Base-by-base conservation (phyloP, 2,888 invertebrate species). In the Hetaerina titia region DNA sequence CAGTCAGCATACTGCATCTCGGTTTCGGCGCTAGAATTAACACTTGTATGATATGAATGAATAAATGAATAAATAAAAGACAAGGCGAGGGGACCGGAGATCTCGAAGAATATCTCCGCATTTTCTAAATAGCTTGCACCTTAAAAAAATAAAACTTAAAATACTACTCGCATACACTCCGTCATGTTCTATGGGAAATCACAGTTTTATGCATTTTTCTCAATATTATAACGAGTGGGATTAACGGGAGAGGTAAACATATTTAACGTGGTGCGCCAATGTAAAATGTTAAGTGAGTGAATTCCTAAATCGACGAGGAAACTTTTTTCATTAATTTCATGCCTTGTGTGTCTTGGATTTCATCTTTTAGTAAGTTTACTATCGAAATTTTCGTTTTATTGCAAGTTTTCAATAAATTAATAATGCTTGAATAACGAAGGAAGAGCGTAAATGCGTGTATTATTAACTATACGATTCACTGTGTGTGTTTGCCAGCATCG, bases 301-400 rank as follows among this genome's bases (percentile, higher is more conserved):
- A 31, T 81, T 31, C 31, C 1, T 15, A 4, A 69, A 19, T 69
- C n/a, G 69, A n/a, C 22, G 69, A 19, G 6, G 25, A 81, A 81
- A 81, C 31, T 81, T 81, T 81, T 81, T 81, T 81, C 81, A 81
- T 81, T 13, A 81, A 81, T 81, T 9, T 31, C 81, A 81, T 31
- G 1, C 1, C 31, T 81, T 31, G 81, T 81, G 25, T 81, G n/a
- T 13, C 81, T 31, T 81, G 81, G n/a, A 2, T 81, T 31, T 25
- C 13, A 31, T 9, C 22, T 69, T 69, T n/a, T 81, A 31, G 25
- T 11, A 13, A 22, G 81, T 13, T 0, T 31, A 13, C 25, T 81
- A 25, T 31, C 31, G 13, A 81, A 2, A 31, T 8, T 31, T n/a
- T 81, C 31, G 69, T 25, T 31, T 15, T 69, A 45, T 45, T 45